Conservation (phyloP, 2,113 vertebrate species). For the Kryptolebias marmoratus region DNA sequence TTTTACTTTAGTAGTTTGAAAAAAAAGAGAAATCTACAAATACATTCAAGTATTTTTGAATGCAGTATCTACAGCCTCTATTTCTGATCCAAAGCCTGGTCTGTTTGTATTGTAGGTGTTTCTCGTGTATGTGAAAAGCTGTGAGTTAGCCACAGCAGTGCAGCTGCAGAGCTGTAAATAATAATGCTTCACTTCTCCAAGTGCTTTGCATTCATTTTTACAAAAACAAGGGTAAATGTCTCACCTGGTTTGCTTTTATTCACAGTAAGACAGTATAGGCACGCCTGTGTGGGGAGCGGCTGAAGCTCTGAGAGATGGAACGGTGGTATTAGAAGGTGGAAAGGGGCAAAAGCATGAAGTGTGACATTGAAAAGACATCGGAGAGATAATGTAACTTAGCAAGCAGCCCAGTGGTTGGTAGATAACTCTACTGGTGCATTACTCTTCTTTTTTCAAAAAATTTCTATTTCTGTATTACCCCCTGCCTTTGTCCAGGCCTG, state of each 20-base stretch:
- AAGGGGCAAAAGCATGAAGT: constrained; percentile 53
- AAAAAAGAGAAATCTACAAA: too few species aligned
- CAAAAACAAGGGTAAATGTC: not conserved
- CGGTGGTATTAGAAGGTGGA: constrained; percentile 1
- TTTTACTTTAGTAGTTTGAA: too few species aligned
- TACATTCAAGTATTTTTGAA: too few species aligned
- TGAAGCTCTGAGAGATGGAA: constrained; percentile 15
- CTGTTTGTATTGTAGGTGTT: not conserved
- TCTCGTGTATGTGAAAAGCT: not conserved
- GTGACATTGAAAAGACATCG: constrained; percentile 65
- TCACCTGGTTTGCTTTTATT: constrained; percentile 10
- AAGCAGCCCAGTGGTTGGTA: constrained; percentile 33
- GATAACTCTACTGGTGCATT: constrained; percentile 32
- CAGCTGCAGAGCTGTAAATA: not conserved
- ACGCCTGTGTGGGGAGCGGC: not conserved
- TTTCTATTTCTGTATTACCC: constrained; percentile 50
- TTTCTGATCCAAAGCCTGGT: not conserved
- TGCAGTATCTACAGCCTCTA: not conserved
- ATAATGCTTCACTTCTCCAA: not conserved
- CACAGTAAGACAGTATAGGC: not conserved
- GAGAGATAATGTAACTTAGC: constrained; percentile 51
- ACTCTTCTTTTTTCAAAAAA: constrained; percentile 14
- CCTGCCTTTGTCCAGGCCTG: constrained; percentile 33
- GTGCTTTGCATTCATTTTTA: not conserved
- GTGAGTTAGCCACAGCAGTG: not conserved